Percentiles rank a stretch among this genome's conserved stretches.
phyloP scores from a whole-genome alignment of 2,888 invertebrate species.

The Diogma glabrata region DNA sequence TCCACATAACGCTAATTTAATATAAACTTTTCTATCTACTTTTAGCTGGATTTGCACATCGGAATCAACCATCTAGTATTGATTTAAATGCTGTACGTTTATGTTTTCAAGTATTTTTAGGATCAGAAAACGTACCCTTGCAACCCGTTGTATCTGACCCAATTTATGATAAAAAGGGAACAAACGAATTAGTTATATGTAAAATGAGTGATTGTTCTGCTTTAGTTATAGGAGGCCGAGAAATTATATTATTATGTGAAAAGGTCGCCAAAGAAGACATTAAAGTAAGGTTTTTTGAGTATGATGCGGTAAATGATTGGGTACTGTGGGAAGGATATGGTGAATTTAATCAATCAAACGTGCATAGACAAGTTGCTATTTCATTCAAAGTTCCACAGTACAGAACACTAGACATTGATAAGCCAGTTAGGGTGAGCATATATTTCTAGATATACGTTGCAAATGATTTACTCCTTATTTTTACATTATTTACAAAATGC shows the following conservation, averaged over 20 bases:
- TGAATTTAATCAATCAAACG: slow-evolving; percentile 69
- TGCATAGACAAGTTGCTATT: slow-evolving; percentile 82
- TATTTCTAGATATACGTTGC: background rate
- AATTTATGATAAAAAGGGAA: slow-evolving; percentile 93
- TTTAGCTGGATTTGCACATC: slow-evolving; percentile 78
- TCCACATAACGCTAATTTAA: too few relatives aligned
- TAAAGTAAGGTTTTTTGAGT: slow-evolving; percentile 76
- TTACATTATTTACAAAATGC: slow-evolving; percentile 4
- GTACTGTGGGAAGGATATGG: slow-evolving; percentile 74
- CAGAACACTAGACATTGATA: slow-evolving; percentile 52
- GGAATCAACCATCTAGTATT: slow-evolving; percentile 72
- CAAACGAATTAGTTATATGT: slow-evolving; percentile 83
- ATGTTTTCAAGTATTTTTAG: slow-evolving; percentile 91
- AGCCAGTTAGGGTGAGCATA: slow-evolving; percentile 50
- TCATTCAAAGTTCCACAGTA: slow-evolving; percentile 72
- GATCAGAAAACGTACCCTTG: slow-evolving; percentile 54
- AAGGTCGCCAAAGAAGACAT: slow-evolving; percentile 89
- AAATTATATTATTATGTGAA: slow-evolving; percentile 90
- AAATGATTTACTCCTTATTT: background rate
- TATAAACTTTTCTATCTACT: slow-evolving; percentile 22
- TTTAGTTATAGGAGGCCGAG: slow-evolving; percentile 71
- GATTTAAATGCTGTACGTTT: slow-evolving; percentile 88
- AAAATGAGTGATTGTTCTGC: slow-evolving; percentile 80
- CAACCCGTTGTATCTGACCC: slow-evolving; percentile 78
- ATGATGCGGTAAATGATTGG: slow-evolving; percentile 40